Evolutionary conservation across 2,113 vertebrate genomes (phyloP), one percentile per base, ranked within the genome.

Genomic region (Hoplias malabaricus): DNA sequence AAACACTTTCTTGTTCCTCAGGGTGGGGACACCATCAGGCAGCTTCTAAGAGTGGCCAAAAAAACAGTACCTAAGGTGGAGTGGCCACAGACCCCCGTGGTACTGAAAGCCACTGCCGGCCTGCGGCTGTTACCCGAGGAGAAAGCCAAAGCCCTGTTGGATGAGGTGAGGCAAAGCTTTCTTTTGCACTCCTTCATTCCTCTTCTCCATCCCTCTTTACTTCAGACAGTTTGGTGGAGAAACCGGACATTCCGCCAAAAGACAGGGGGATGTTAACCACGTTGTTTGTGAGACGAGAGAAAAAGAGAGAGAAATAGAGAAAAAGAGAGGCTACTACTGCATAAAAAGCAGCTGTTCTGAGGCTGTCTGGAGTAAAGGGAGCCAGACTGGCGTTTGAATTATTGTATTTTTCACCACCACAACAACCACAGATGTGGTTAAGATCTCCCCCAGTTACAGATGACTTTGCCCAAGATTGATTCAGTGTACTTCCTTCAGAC

Each of bases 101-200:
- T 99, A 72, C 88, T 99, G 84, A 99, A 95, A 92, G 98, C 98
- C 78, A 99, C 98, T 0, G 98, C 97, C 3, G 98, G 98, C 67
- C 92, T 99, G 36, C 94, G 98, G 21, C 86, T 99, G 78, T 89
- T 99, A 71, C 93, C 96, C 0, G 93, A 93, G 53, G 92, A 95
- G 53, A 95, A 97, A 87, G 96, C 98, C 77, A 90, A 88, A 9
- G 92, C 91, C 87, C 90, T 99, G 84, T 92, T 99, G 68, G 86
- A 90, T 14, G 94, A 98, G 96, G 98, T 98, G 86, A 88, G 82
- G 80, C 78, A 71, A 19, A 77, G 81, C 83, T 84, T 78, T 68
- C 80, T 73, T 83, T 83, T 73, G 82, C 73, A 62, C 31, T 69
- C 16, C 42, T 78, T 33, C n/a, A 8, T 54, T 34, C 29, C 23